Evolutionary conservation across 2,113 vertebrate species (phyloP), one percentile per base, ranked within the genome.

Genomic region (Asarcornis scutulata): DNA sequence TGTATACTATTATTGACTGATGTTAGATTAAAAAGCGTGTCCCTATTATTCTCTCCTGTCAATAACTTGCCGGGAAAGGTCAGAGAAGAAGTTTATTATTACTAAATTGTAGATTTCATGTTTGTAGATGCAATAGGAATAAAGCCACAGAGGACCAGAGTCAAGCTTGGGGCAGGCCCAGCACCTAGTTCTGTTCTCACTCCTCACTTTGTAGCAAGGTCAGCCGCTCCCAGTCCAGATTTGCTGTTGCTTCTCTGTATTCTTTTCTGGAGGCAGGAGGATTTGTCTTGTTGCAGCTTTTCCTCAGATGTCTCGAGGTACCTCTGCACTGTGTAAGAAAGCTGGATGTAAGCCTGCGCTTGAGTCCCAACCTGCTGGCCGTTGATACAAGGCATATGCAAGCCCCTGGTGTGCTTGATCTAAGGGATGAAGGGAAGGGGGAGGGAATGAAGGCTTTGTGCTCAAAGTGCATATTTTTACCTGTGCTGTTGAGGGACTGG

Each of bases 21-120:
- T 1, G 3, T 93, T 96, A 93, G 86, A 97, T 96, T 96, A 96
- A 95, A 96, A 96, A 95, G 88, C 86, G 87, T 92, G 89, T 95
- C 92, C 86, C 93, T 95, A 95, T 95, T 97, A 93, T 46, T 96
- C 83, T 88, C 84, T 89, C 59, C 67, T 96, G 96, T 95, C 95
- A 97, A 96, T 96, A 96, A 96, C 69, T 89, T 96, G 74, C 88
- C 84, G 92, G 81, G 72, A 94, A 95, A 96, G 91, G 95, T 96
- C 96, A 95, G 83, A 92, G 91, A 91, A 95, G 83, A 90, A 88
- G 80, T 93, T 62, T 88, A 94, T 95, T 96, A 95, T 95, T 95
- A 91, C 90, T 91, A 90, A 96, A 96, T 78, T 86, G 80, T 95
- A 90, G 89, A 88, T 79, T 96, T 96, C 76, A 71, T 79, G 93